Conservation (phyloP, 2,888 invertebrate genomes). For the Nomada fucata region DNA sequence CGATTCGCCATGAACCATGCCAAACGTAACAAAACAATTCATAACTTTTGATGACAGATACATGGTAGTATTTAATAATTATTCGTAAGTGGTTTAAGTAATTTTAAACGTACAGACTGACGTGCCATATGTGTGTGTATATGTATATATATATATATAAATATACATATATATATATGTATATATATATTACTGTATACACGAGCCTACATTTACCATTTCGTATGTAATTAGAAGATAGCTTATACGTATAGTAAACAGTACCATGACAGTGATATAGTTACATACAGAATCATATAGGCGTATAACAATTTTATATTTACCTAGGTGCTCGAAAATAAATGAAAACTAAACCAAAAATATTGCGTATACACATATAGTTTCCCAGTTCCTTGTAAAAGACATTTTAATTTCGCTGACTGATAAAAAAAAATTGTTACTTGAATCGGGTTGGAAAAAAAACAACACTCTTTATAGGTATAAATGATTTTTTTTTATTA, state of each 20-base stretch:
- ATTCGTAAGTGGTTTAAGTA: constrained; percentile 79
- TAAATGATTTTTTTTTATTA: constrained; percentile 75
- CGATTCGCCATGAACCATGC: constrained; percentile 75
- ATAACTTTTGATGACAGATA: constrained; percentile 73
- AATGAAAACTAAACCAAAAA: constrained; percentile 69
- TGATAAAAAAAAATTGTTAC: constrained; percentile 2
- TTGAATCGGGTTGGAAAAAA: constrained; percentile 43
- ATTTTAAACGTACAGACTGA: constrained; percentile 83
- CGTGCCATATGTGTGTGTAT: constrained; percentile 80
- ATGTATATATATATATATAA: constrained; percentile 20
- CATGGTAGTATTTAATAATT: constrained; percentile 79
- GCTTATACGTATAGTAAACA: constrained; percentile 76
- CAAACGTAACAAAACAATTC: constrained; percentile 79
- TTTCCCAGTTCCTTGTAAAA: constrained; percentile 23
- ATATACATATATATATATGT: constrained; percentile 65
- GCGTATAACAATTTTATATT: constrained; percentile 80
- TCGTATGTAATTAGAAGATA: constrained; percentile 80
- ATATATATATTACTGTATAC: constrained; percentile 78
- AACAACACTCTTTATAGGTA: constrained; percentile 59
- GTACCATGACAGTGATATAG: constrained; percentile 80
- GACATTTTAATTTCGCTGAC: neutral
- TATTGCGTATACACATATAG: constrained; percentile 17
- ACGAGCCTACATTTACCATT: constrained; percentile 80
- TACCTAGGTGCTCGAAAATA: constrained; percentile 81
- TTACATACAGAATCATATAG: constrained; percentile 79